A percentile compares a stretch with the other conserved stretches of the same genome.
These are phyloP conservation scores for Actias luna DNA, from an alignment of 2,888 invertebrate genomes.

Conservation along the genomic window DNA sequence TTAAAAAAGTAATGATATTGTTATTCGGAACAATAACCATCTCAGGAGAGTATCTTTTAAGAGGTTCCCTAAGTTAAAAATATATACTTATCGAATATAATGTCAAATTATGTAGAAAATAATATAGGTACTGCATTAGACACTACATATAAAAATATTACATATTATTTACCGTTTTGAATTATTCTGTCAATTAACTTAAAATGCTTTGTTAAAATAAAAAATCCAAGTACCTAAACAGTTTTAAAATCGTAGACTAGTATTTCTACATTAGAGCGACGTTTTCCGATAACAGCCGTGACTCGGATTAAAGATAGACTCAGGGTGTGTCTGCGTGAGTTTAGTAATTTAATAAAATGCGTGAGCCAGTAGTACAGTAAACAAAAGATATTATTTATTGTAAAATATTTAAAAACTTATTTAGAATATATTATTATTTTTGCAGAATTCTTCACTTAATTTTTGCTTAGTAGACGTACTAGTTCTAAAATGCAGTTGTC, in stretches of 20 bases:
- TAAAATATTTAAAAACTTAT: too few relatives aligned
- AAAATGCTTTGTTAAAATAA: neutral
- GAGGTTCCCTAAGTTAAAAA: too few relatives aligned
- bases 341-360: neutral
- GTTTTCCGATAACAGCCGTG: conserved; percentile 46
- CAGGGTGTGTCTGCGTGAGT: neutral
- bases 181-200: neutral
- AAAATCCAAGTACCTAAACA: conserved; percentile 1
- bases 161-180: neutral
- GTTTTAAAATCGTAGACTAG: conserved; percentile 10
- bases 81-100: too few relatives aligned
- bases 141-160: neutral
- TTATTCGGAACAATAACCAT: too few relatives aligned
- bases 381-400: neutral
- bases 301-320: conserved; percentile 28
- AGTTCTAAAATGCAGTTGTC: too few relatives aligned
- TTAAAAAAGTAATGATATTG: too few relatives aligned
- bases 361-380: neutral
- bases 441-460: too few relatives aligned
- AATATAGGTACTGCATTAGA: too few relatives aligned
- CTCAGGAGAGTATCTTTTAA: too few relatives aligned
- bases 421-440: too few relatives aligned
- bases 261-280: conserved; percentile 19
- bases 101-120: too few relatives aligned
- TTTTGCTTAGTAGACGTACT: too few relatives aligned